phyloP scores from a whole-genome alignment of 2,113 vertebrate species.

The Pionites leucogaster region DNA sequence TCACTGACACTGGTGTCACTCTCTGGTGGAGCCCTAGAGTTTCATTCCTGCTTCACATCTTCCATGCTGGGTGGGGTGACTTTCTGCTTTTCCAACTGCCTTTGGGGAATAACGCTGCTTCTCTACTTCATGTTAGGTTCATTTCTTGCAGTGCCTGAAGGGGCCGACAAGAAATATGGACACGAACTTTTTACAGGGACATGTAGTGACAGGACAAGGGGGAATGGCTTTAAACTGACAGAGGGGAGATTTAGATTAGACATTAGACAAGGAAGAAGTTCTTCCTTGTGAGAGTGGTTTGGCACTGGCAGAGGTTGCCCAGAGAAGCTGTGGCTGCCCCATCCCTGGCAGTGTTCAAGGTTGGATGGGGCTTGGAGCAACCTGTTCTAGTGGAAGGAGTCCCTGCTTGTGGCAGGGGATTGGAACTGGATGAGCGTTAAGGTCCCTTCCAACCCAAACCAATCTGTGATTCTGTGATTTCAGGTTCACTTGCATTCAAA shows the following conservation, averaged over 20 bases:
- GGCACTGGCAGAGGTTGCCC: background rate
- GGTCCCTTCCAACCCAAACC: background rate
- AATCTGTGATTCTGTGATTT: background rate
- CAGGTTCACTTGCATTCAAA: fast-evolving
- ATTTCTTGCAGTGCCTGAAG: background rate
- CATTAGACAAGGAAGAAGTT: background rate
- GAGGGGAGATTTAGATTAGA: background rate
- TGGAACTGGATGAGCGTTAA: background rate
- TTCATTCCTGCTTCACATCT: fast-evolving
- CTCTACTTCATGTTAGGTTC: fast-evolving
- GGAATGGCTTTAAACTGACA: background rate
- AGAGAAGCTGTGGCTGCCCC: background rate
- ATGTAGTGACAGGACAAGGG: background rate
- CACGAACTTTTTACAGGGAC: background rate
- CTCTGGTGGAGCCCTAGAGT: background rate
- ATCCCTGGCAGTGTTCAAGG: background rate
- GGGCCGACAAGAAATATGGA: background rate
- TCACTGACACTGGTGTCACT: fast-evolving
- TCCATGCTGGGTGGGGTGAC: fast-evolving
- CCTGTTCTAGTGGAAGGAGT: background rate
- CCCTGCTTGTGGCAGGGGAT: background rate
- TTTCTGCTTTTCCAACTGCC: fast-evolving
- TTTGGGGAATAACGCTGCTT: fast-evolving
- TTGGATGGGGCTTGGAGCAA: background rate
- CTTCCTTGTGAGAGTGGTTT: background rate